phyloP scores from a whole-genome alignment of 1,140 invertebrate species.

The Apolygus lucorum region DNA sequence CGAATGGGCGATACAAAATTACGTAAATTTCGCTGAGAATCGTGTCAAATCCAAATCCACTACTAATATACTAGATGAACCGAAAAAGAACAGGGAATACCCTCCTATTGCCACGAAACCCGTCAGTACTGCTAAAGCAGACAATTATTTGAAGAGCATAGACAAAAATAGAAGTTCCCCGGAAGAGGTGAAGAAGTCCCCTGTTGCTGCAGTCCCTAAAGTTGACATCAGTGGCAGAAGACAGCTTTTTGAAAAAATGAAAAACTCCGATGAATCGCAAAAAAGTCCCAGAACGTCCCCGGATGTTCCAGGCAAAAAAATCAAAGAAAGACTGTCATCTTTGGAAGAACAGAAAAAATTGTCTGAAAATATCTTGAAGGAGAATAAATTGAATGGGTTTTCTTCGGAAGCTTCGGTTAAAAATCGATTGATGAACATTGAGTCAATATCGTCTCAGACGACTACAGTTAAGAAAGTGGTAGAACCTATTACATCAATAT shows the following conservation, averaged over 20 bases:
- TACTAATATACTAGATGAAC: conserved; percentile 39
- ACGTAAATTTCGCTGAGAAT: conserved; percentile 57
- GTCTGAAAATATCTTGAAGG: conserved; percentile 20
- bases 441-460: conserved; percentile 39
- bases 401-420: conserved; percentile 45
- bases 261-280: conserved; percentile 17
- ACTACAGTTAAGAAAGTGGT: not conserved
- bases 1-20: conserved; percentile 74
- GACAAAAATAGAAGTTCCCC: conserved; percentile 31
- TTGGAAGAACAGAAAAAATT: conserved; percentile 47
- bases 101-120: conserved; percentile 29
- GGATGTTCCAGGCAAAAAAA: conserved; percentile 48
- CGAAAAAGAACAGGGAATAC: conserved; percentile 40
- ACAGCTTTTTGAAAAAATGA: conserved; percentile 62
- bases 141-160: conserved; percentile 45
- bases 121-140: conserved; percentile 33
- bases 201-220: conserved; percentile 57
- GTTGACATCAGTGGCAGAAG: conserved; percentile 71
- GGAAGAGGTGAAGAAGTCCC: conserved; percentile 43
- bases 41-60: conserved; percentile 34
- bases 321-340: conserved; percentile 58
- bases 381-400: conserved; percentile 23
- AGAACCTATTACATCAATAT: conserved; percentile 25
- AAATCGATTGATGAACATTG: conserved; percentile 51
- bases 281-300: conserved; percentile 21